Evolutionary conservation across 2,113 vertebrate species (phyloP), one percentile per base, ranked within the genome.

Genomic region (Podarcis muralis): DNA sequence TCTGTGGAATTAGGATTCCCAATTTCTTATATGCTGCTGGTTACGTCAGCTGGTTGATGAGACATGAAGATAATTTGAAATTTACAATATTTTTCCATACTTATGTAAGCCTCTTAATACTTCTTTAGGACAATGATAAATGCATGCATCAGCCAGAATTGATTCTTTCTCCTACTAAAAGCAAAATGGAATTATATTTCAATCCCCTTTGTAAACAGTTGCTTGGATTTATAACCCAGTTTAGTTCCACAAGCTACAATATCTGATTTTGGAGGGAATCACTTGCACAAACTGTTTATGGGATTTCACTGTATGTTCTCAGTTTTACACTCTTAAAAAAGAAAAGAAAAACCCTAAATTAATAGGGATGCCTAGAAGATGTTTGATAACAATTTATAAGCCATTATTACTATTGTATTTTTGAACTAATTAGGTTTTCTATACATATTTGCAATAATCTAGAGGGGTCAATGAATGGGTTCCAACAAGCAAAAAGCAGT

Each of bases 1-100:
- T 95, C 93, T 90, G 82, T 92, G 84, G 90, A 90, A 91, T 93
- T 93, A 92, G 88, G 93, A 95, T 92, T 86, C 80, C 91, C 88
- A 93, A 85, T 91, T 84, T 95, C 66, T 91, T 91, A 90, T 94
- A 92, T 77, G 95, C 96, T 97, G 97, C 96, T 97, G 92, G 83
- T 91, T 91, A 92, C 85, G 89, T 93, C 90, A 87, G 91, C 3
- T 94, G 90, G 85, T 90, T 76, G 76, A 92, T 87, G 79, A 91
- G 93, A 93, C 89, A 92, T 27, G 84, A 91, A 82, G 76, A 86
- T n/a, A 8, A 71, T 40, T 82, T 93, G 81, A 62, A 90, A 81
- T 91, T 91, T 93, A 90, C 43, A 78, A 13, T 92, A 92, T 89
- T 93, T 92, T 93, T 94, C 90, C 88, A 77, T 32, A 18, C 83